These are phyloP conservation scores for Prenolepis imparis DNA, from an alignment of 2,888 invertebrate genomes.

Conservation along the genomic window DNA sequence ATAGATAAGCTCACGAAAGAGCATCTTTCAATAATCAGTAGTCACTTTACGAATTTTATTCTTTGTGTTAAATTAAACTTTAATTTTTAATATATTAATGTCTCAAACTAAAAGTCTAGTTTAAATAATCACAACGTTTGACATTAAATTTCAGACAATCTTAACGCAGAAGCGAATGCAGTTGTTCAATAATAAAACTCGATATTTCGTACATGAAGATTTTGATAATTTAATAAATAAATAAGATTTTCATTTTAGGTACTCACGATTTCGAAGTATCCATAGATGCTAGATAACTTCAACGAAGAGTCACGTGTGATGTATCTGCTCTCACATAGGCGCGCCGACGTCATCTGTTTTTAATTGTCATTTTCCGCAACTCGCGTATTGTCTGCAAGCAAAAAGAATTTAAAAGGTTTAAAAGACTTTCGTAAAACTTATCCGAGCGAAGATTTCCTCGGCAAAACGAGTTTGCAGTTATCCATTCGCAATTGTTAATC, in stretches of 20 bases:
- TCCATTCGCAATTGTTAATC: neutral
- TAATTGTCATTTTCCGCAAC: constrained; percentile 58
- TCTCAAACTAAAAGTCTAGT: neutral
- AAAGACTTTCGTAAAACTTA: constrained; percentile 37
- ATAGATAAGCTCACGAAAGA: no score
- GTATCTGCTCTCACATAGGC: neutral
- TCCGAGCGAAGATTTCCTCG: constrained; percentile 13
- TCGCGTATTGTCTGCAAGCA: constrained; percentile 65
- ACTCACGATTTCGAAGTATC: constrained; percentile 22
- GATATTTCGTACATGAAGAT: neutral
- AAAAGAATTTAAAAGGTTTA: constrained; percentile 49
- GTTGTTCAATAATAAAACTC: neutral
- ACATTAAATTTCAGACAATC: neutral
- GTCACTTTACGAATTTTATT: neutral
- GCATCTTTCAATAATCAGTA: neutral
- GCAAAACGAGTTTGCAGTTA: constrained; percentile 17
- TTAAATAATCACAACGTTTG: constrained; percentile 10
- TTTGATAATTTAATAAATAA: neutral
- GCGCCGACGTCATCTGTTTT: constrained; percentile 58
- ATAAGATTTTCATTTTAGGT: neutral
- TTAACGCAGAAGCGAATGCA: neutral
- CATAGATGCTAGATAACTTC: neutral
- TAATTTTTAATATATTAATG: neutral
- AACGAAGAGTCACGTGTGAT: neutral
- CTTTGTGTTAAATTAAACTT: neutral